phyloP scores from a whole-genome alignment of 2,888 invertebrate species.

The Stictocephala bisonia region DNA sequence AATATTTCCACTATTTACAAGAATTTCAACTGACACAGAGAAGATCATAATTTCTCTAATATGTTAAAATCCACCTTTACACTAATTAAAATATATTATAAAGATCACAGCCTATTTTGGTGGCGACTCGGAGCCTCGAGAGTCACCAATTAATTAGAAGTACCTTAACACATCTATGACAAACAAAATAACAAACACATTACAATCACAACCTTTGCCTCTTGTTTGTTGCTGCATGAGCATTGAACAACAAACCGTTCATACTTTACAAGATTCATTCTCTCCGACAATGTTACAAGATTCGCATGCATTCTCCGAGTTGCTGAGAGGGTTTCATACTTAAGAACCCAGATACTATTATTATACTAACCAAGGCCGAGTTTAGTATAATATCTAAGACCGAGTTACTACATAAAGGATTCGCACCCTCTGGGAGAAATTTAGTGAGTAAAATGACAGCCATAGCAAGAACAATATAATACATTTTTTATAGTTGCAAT shows the following conservation, averaged over 20 bases:
- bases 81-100: constrained; percentile 45
- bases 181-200: constrained; percentile 27
- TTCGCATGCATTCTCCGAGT: no score
- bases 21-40: constrained; percentile 16
- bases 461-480: no score
- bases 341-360: no score
- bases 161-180: constrained; percentile 37
- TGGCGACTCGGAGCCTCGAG: not conserved
- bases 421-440: no score
- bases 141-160: constrained; percentile 31
- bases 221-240: not conserved
- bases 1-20: constrained; percentile 35
- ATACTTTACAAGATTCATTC: constrained; percentile 11
- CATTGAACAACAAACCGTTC: not conserved
- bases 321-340: no score
- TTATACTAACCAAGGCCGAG: no score
- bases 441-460: no score
- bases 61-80: constrained; percentile 39
- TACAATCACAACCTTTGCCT: constrained; percentile 37
- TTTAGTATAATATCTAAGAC: no score
- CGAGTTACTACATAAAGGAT: no score
- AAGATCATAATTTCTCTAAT: not conserved
- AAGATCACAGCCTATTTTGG: constrained; percentile 46
- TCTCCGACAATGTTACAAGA: no score
- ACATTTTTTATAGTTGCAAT: no score